phyloP scores from a whole-genome alignment of 2,113 vertebrate genomes.

The Platycercus adscitus region DNA sequence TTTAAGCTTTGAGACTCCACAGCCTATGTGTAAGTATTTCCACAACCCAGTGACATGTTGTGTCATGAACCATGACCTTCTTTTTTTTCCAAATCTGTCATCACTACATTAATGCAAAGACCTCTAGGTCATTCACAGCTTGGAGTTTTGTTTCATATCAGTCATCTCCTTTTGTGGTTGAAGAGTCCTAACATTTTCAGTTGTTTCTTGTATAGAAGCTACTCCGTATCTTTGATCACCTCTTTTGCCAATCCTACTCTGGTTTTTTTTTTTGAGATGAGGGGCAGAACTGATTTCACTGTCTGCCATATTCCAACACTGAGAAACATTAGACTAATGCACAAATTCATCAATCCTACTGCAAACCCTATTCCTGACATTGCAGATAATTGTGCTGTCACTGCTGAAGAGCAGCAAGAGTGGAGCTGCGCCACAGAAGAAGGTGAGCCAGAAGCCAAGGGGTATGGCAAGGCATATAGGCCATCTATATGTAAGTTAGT shows the following conservation, averaged over 20 bases:
- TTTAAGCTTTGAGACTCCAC: not conserved
- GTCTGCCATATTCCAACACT: not conserved
- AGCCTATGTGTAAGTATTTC: not conserved
- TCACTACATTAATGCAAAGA: not conserved
- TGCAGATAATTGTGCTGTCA: not conserved
- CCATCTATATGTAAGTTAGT: not conserved
- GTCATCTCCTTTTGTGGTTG: not conserved
- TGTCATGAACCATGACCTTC: not conserved
- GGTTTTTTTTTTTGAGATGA: not conserved
- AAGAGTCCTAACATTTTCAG: not conserved
- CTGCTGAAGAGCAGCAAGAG: not conserved
- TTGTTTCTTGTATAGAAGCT: not conserved
- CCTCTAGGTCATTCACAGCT: not conserved
- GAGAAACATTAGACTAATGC: not conserved
- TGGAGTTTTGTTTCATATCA: not conserved
- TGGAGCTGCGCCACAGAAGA: not conserved
- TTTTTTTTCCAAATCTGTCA: not conserved
- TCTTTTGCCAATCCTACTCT: not conserved
- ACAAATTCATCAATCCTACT: not conserved
- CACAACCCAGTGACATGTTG: not conserved
- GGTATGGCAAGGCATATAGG: not conserved
- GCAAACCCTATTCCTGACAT: not conserved
- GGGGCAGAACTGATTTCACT: not conserved
- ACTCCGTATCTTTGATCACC: not conserved
- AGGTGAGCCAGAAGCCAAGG: fast-evolving